Conservation (phyloP, 2,797 vertebrate genomes). For the Lagorchestes hirsutus region DNA sequence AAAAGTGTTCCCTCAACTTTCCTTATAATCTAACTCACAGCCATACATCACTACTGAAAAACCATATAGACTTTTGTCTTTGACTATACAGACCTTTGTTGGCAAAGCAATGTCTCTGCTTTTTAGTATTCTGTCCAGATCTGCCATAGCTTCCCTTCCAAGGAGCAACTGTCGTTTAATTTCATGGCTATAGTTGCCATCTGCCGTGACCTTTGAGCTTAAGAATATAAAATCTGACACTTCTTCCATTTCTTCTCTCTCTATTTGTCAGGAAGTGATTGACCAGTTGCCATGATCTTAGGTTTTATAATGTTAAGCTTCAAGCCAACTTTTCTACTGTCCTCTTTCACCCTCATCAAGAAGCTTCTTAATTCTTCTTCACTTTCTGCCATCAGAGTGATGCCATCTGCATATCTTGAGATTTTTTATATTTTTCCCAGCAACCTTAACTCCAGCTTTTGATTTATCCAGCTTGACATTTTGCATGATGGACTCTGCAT, state of each 20-base stretch:
- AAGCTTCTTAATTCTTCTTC: not conserved
- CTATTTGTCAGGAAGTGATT: not conserved
- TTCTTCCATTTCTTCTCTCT: not conserved
- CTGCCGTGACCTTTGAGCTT: not conserved
- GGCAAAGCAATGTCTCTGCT: not conserved
- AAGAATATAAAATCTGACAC: not conserved
- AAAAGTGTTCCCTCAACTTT: not conserved
- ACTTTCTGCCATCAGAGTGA: not conserved
- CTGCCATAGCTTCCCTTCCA: not conserved
- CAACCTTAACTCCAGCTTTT: not conserved
- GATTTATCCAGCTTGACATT: not conserved
- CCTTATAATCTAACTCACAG: not conserved
- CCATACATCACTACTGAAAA: not conserved
- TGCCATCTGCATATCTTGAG: not conserved
- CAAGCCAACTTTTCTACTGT: not conserved
- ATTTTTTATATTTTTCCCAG: not conserved
- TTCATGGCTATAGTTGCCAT: not conserved
- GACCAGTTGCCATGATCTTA: not conserved
- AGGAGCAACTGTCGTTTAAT: not conserved
- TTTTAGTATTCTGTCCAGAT: not conserved
- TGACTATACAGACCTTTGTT: not conserved
- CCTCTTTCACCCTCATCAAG: not conserved
- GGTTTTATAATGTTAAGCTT: not conserved
- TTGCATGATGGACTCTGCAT: not conserved
- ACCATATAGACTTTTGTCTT: not conserved